A percentile compares a stretch with the other conserved stretches of the same genome.
Evolutionary conservation across 2,888 invertebrate genomes (phyloP).

Genomic region (Rhorus exstirpatorius): DNA sequence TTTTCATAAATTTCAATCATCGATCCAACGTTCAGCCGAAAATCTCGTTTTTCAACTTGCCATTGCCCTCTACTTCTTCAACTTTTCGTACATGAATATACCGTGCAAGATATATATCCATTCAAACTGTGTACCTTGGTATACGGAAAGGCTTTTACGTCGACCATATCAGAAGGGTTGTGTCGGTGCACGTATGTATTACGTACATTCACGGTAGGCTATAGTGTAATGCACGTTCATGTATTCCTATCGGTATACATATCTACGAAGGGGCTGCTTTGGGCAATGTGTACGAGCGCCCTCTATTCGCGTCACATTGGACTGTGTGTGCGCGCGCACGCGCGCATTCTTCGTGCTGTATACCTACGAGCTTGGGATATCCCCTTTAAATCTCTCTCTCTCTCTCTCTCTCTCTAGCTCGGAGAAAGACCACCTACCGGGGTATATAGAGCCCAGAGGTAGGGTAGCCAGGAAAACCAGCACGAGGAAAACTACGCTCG

Average conservation of each 20-base stretch:
- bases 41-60: no score
- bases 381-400: slow-evolving; percentile 63
- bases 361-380: slow-evolving; percentile 37
- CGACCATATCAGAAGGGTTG: slow-evolving; percentile 5
- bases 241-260: slow-evolving; percentile 7
- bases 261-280: background rate
- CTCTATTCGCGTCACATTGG: slow-evolving; percentile 5
- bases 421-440: background rate
- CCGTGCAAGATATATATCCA: no score
- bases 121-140: no score
- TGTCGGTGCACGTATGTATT: slow-evolving; percentile 25
- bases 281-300: background rate
- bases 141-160: slow-evolving; percentile 23
- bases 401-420: slow-evolving; percentile 5
- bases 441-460: background rate
- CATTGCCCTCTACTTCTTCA: no score
- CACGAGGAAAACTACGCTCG: slow-evolving; percentile 35
- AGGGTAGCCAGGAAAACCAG: slow-evolving; percentile 9
- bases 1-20: no score
- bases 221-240: background rate
- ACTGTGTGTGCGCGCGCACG: background rate
- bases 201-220: slow-evolving; percentile 16
- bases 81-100: no score
- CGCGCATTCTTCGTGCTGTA: background rate
- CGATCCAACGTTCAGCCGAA: no score